Percentiles rank a stretch among this genome's conserved stretches.
Conservation (phyloP, 2,888 invertebrate species). For the Tetragonula carbonaria region DNA sequence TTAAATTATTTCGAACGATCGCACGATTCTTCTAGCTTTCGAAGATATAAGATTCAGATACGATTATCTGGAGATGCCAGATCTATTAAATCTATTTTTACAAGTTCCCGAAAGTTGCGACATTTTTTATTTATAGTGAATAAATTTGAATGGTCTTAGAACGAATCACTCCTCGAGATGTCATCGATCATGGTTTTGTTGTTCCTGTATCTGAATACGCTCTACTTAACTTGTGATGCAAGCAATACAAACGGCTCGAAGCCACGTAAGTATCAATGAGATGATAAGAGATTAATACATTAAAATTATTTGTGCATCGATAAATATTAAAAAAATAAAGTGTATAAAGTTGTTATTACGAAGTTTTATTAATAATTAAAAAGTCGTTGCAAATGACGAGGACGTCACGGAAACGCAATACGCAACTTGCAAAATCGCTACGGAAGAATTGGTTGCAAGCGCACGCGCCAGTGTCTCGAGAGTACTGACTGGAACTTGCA, state of each 20-base stretch:
- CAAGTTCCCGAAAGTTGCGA: not conserved
- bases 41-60: not conserved
- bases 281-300: not conserved
- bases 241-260: slow-evolving; percentile 38
- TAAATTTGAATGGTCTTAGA: slow-evolving; percentile 40
- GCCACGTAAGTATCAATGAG: slow-evolving; percentile 54
- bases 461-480: slow-evolving; percentile 82
- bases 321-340: not conserved
- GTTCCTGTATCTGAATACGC: slow-evolving; percentile 53
- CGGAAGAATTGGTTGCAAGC: slow-evolving; percentile 81
- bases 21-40: not conserved
- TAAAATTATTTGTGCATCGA: not conserved
- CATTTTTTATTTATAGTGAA: not conserved
- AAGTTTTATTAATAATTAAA: not conserved
- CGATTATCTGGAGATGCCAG: not conserved
- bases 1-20: not conserved
- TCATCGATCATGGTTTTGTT: slow-evolving; percentile 35
- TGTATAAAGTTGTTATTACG: too few relatives aligned
- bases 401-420: slow-evolving; percentile 81
- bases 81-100: slow-evolving; percentile 56
- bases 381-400: slow-evolving; percentile 21
- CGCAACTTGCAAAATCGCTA: slow-evolving; percentile 81
- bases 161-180: slow-evolving; percentile 48
- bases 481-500: slow-evolving; percentile 82
- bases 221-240: slow-evolving; percentile 58